Evolutionary conservation across 2,797 vertebrate species (phyloP), one percentile per base, ranked within the genome.

Genomic region (Coluber constrictor): DNA sequence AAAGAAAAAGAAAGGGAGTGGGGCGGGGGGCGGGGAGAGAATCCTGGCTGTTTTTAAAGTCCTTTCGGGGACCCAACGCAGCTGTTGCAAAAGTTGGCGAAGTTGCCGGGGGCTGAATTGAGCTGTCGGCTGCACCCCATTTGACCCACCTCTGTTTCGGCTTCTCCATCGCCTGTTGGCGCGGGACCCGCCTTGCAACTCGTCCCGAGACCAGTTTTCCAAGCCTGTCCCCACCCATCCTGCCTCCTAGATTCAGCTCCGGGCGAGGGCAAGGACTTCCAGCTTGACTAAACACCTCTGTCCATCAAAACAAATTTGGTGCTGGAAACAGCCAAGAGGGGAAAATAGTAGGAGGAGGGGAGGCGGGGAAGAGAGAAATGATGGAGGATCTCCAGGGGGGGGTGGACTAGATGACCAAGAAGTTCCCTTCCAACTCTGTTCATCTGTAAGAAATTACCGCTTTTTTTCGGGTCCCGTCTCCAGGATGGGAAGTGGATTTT

Each of bases 211-310:
- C 83, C 92, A 55, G 87, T 91, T 91, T 43, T 57, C 83, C 43
- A 86, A 91, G 87, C 32, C 6, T 0, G 94, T 60, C 11, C 23
- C 94, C 51, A 54, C 92, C 83, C 55, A 63, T 59, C 90, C 86
- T 90, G 88, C 86, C 92, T 90, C n/a, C 63, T 15, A 83, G 79
- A 93, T 89, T 79, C 60, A 23, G 83, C 90, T 88, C 3, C 5
- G 1, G 90, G 94, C 92, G 8, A 89, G n/a, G 87, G 90, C 60
- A 59, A 86, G 92, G 27, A 86, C 23, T 16, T 56, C 74, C 7
- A 5, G 83, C 20, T 56, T 55, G 54, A n/a, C 11, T 47, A 9
- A 12, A 56, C 27, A 5, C 27, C 15, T 54, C 10, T 15, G 29
- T 47, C 43, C 55, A 88, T 79, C 63, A 90, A 43, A 88, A 93